Evolutionary conservation across 1,140 invertebrate species (phyloP).

Genomic region (Solenopsis fugax): DNA sequence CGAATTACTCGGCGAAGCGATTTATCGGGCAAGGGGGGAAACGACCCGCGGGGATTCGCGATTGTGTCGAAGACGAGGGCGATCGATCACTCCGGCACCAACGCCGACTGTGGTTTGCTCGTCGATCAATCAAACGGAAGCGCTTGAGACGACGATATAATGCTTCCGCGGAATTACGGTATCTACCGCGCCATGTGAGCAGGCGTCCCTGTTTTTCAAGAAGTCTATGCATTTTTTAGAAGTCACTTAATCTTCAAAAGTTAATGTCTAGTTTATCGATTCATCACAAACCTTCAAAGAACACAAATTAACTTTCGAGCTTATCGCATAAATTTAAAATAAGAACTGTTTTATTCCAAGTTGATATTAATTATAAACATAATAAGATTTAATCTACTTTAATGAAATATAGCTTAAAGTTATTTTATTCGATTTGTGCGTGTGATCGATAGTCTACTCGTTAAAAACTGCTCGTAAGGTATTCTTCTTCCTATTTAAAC

Average conservation of each 20-base stretch:
- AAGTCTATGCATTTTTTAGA: slow-evolving; percentile 53
- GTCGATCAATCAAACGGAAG: slow-evolving; percentile 63
- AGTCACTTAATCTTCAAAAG: slow-evolving; percentile 31
- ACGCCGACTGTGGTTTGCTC: slow-evolving; percentile 63
- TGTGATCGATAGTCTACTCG: background rate
- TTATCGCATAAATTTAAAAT: background rate
- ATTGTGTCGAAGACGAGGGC: slow-evolving; percentile 60
- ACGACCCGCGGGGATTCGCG: slow-evolving; percentile 56
- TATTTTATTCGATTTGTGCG: background rate
- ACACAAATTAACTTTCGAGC: background rate
- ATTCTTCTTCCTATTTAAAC: background rate
- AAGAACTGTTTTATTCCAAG: background rate
- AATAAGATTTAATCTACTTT: background rate
- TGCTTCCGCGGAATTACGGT: slow-evolving; percentile 46
- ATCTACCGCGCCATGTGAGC: slow-evolving; percentile 37
- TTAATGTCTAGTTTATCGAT: slow-evolving; percentile 13
- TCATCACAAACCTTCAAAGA: slow-evolving; percentile 12
- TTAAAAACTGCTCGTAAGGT: background rate
- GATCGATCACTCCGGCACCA: slow-evolving; percentile 55
- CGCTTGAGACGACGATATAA: slow-evolving; percentile 59
- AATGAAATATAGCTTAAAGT: background rate
- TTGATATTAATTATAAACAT: background rate
- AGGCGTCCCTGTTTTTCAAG: slow-evolving; percentile 28
- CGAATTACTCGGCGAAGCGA: slow-evolving; percentile 54
- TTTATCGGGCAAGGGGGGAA: slow-evolving; percentile 51